Conservation (phyloP, 2,113 vertebrate genomes). For the Alouatta palliata region DNA sequence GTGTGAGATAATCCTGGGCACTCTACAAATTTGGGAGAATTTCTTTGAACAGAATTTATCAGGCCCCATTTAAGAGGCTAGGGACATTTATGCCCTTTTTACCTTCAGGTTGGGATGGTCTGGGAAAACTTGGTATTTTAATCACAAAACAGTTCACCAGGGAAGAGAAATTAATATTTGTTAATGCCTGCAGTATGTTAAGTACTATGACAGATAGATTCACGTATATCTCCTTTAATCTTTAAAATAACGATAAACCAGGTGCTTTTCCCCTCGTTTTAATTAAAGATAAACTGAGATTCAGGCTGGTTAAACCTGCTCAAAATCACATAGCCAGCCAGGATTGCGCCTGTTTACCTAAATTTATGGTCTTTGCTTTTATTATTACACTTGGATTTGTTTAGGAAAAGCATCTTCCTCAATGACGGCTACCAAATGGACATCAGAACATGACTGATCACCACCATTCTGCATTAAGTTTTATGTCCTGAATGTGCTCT, state of each 20-base stretch:
- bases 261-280: background rate
- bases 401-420: background rate
- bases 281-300: background rate
- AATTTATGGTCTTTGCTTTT: background rate
- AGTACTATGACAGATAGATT: background rate
- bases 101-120: background rate
- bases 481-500: background rate
- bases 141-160: background rate
- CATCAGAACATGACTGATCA: background rate
- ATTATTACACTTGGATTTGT: background rate
- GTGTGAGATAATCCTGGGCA: background rate
- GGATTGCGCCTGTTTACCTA: background rate
- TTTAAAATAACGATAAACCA: background rate
- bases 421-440: background rate
- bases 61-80: background rate
- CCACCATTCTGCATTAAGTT: background rate
- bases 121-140: background rate
- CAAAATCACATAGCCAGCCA: background rate
- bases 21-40: background rate
- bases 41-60: background rate
- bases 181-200: background rate
- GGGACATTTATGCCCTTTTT: background rate
- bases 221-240: background rate
- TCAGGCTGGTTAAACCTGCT: background rate
- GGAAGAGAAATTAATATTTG: background rate